Base-by-base conservation (phyloP, 2,797 vertebrate genomes). In the Enteromius treurensis region DNA sequence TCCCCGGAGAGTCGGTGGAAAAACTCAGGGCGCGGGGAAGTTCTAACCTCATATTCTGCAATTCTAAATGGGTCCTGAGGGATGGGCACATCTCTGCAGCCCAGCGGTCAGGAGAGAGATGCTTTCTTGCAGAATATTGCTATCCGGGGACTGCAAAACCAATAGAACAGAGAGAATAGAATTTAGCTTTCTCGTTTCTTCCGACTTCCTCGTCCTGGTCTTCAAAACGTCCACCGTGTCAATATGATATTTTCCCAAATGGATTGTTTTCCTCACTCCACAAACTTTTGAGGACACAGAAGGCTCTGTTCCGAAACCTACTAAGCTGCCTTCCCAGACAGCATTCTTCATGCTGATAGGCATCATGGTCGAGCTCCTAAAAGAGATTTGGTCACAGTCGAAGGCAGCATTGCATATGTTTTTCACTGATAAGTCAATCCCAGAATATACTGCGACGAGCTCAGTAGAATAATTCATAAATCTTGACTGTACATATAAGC, bases 11-110 rank as follows among this genome's bases (percentile, higher is more conserved):
- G 26, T 67, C 84, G 37, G 13, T 47, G 60, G 49, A 79, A 67
- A 76, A 65, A n/a, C 45, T 82, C 23, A 29, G 67, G 64, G 19
- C 45, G 13, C 8, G 17, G 32, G 11, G 40, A 83, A 60, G 29
- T 73, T 69, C 47, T 65, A 42, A n/a, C 74, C 53, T 79, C 32
- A 37, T 65, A 40, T 77, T 80, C 32, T 86, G 71, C 71, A 53
- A 80, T 76, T 76, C 71, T 81, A 71, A 84, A 84, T 69, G 13
- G 37, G 5, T 84, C 81, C 78, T 71, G 21, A 55, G 73, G 79
- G 80, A 80, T 51, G 15, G 32, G 40, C 62, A 23, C 53, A 34
- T 80, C 58, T 51, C 62, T 19, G 37, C n/a, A 75, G 47, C 67
- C 34, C 40, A 58, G 21, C 4, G 9, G 55, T n/a, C 8, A 87